Base-by-base conservation (phyloP, 2,113 vertebrate genomes). In the Numida meleagris region DNA sequence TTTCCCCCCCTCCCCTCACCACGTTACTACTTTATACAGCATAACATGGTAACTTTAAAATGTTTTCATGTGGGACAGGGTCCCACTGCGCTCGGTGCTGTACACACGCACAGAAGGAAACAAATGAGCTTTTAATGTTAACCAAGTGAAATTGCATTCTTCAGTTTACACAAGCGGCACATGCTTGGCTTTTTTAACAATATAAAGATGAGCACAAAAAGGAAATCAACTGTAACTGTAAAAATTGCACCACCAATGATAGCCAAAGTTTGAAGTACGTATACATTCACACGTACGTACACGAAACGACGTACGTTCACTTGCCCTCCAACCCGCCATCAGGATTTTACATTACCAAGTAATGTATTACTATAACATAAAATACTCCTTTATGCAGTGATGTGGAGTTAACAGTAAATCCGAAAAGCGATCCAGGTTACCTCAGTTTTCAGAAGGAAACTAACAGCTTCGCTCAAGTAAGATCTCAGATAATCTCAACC, bases 401-500 rank as follows among this genome's bases (percentile, higher is more conserved):
- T 33, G 16, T 18, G 38, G 42, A 87, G 57, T 76, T 45, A 50
- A 43, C 67, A 86, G 67, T 19, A 95, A 34, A 74, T 21, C 34
- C 77, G 20, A 80, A 94, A 93, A 89, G 9, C 19, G 6, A 87
- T 87, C 50, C 74, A 59, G 74, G 81, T 95, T 86, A 81, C 65
- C 65, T 93, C 57, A 48, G 53, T 50, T 92, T 96, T 94, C 68
- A 87, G 66, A 90, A 89, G 82, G 42, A 95, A 96, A 95, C 93
- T 82, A 83, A 90, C 72, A 73, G 38, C 78, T 89, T 88, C 16
- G 2, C 85, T 93, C 85, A 93, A 73, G 27, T 57, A 86, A 96
- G 96, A 88, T 74, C 89, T 93, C 88, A 84, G 53, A 81, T 93
- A 86, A 88, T 73, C 57, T 93, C 86, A 95, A 88, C 83, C 36